Evolutionary conservation across 1,140 invertebrate genomes (phyloP), one percentile per base, ranked within the genome.

Genomic region (Drosophila sucinea): DNA sequence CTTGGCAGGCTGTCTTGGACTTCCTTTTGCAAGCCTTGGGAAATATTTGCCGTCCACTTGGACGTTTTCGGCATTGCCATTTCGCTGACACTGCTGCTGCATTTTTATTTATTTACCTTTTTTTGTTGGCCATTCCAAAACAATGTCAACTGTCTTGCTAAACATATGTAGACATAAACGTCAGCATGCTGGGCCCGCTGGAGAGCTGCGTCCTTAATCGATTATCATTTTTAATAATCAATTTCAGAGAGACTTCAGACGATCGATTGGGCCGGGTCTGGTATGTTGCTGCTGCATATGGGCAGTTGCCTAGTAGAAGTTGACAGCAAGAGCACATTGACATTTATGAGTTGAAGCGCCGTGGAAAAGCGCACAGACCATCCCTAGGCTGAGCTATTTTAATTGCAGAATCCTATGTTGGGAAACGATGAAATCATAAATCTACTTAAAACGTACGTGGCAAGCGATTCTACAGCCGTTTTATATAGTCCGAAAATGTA

Each of bases 221-320:
- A 91, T 91, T 91, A 91, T 91, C 90, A 91, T 90, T 91, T 91
- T 91, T 91, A 90, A 91, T 91, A 91, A 91, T 90, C 89, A 90
- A 79, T 87, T 87, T 86, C 65, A 69, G 68, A 70, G 51, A 65
- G 70, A 57, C 57, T 79, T 67, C 47, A 44, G 44, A 30, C 57
- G 63, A 66, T 70, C 62, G 40, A 51, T 32, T 33, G 25, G 41
- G 32, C 38, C 30, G 29, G 11, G 51, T 41, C 63, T n/a, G n/a
- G 25, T 7, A n/a, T 60, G 65, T 4, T 17, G 30, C 6, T 29
- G 61, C 73, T 67, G 56, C 61, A 73, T 82, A 87, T 82, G 83
- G 71, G 30, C 64, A 76, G 63, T 54, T 40, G 11, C 61, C 17
- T 58, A 32, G 44, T 27, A n/a, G 29, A 40, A 77, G 60, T 66